Evolutionary conservation across 2,113 vertebrate genomes (phyloP).

Genomic region (Vulpes vulpes): DNA sequence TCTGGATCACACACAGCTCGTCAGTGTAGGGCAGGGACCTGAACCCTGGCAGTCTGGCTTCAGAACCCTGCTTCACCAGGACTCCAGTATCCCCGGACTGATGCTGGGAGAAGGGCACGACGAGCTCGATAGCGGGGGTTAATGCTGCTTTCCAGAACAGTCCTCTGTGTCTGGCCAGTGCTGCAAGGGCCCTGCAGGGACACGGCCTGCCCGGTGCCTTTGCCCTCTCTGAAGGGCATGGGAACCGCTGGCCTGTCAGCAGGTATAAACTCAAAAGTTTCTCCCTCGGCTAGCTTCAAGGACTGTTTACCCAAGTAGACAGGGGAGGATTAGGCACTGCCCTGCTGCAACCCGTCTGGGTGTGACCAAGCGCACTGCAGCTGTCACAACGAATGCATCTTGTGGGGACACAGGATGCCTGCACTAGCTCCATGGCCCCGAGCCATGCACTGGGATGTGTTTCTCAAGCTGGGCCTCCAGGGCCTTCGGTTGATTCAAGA

Average conservation of each 20-base stretch:
- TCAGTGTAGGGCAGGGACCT: background rate
- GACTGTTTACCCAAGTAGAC: conserved; percentile 64
- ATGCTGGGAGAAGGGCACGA: background rate
- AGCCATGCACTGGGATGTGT: fast-evolving
- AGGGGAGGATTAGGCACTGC: conserved; percentile 63
- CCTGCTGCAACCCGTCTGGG: conserved; percentile 48
- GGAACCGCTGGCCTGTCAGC: conserved; percentile 27
- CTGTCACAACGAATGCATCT: conserved; percentile 70
- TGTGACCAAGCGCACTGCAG: conserved; percentile 61
- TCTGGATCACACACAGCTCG: background rate
- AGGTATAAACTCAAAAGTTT: conserved; percentile 14
- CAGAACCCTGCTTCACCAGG: background rate
- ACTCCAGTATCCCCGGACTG: background rate
- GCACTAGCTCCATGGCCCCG: background rate
- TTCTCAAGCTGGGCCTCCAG: background rate
- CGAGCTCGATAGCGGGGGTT: background rate
- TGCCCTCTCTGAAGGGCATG: background rate
- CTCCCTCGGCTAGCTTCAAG: conserved; percentile 75
- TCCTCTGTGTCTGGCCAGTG: no score
- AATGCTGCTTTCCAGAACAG: background rate
- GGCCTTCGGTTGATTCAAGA: background rate
- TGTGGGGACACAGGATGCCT: background rate
- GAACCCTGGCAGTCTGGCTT: background rate
- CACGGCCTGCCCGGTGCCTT: background rate
- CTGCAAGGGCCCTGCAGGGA: fast-evolving